Evolutionary conservation across 1,140 invertebrate genomes (phyloP).

Genomic region (Neotoxoptera formosana): DNA sequence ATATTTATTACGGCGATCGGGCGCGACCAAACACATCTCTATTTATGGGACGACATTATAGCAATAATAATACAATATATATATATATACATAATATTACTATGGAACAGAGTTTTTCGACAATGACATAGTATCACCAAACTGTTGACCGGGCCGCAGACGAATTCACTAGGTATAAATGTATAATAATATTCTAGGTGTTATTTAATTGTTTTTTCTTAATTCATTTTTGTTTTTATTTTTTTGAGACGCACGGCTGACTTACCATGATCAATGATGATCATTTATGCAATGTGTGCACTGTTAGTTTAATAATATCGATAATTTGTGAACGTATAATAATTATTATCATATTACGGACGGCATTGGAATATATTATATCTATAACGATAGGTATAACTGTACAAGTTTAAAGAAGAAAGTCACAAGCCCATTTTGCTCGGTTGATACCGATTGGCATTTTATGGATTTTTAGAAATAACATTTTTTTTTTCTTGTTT

Average conservation of each 20-base stretch:
- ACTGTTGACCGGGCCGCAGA: neutral
- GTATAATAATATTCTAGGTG: too few species aligned
- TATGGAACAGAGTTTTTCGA: neutral
- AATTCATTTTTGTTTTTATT: neutral
- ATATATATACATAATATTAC: neutral
- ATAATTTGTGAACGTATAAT: neutral
- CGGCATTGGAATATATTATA: too few species aligned
- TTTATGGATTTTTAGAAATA: neutral
- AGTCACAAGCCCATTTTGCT: neutral
- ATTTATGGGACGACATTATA: neutral
- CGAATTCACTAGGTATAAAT: too few species aligned
- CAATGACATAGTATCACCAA: neutral
- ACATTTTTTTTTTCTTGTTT: neutral
- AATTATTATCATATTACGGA: too few species aligned
- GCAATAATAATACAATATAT: neutral
- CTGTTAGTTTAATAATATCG: neutral
- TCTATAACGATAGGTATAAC: too few species aligned
- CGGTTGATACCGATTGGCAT: neutral
- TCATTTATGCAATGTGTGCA: neutral
- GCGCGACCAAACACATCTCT: neutral
- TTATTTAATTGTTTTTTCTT: neutral
- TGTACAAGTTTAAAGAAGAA: too few species aligned
- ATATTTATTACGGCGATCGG: neutral
- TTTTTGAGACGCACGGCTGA: neutral
- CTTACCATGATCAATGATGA: too few species aligned